These are phyloP conservation scores for Raphicerus campestris DNA, from an alignment of 2,113 vertebrate species.

Conservation along the genomic window DNA sequence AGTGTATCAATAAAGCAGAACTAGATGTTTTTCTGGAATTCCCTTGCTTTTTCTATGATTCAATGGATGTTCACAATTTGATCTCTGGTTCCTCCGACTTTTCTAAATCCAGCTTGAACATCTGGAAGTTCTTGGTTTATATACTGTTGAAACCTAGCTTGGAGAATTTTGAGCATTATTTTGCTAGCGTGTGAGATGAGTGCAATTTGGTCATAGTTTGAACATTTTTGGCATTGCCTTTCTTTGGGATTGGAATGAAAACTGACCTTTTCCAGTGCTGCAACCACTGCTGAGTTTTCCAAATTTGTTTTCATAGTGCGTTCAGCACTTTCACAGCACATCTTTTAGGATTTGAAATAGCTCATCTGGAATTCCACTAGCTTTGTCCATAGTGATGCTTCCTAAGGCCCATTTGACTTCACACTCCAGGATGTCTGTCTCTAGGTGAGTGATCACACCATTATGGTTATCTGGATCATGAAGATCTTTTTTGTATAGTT, in stretches of 20 bases:
- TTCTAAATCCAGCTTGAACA: not conserved
- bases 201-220: not conserved
- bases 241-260: not conserved
- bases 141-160: not conserved
- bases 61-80: not conserved
- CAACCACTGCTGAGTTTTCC: not conserved
- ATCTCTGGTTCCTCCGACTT: not conserved
- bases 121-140: not conserved
- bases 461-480: not conserved
- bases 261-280: not conserved
- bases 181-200: not conserved
- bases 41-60: not conserved
- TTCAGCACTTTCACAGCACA: not conserved
- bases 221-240: not conserved
- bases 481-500: not conserved
- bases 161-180: not conserved
- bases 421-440: not conserved
- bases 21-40: not conserved
- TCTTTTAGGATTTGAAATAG: not conserved
- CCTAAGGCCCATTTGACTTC: not conserved
- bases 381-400: not conserved
- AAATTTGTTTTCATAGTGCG: not conserved
- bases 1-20: not conserved
- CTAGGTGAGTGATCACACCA: not conserved
- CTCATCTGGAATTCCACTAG: not conserved